Evolutionary conservation across 2,797 vertebrate species (phyloP), one percentile per base, ranked within the genome.

Genomic region (Pelodytes ibericus): DNA sequence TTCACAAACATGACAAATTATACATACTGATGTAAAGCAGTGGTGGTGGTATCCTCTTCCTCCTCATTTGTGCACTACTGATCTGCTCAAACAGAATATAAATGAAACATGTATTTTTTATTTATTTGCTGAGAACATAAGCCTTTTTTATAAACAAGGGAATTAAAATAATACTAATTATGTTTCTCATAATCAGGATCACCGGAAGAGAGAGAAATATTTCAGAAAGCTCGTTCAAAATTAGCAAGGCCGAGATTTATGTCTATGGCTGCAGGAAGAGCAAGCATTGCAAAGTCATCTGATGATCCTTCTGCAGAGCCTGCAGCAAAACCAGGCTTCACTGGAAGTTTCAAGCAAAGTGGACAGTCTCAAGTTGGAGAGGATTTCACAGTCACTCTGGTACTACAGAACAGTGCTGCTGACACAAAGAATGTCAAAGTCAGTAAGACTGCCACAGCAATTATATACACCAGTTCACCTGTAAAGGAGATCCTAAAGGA

Each of bases 321-420:
- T 20, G 57, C 20, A 1, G n/a, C 22, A 20, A 65, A 71, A 41
- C 75, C 75, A 16, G 51, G 59, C 24, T 65, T 59, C 30, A 49
- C 61, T 11, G 60, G 16, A 1, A 22, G 0, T 9, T 71, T 71
- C n/a, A 72, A 64, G 9, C 11, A 9, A 24, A 33, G 7, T 4
- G 18, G 4, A 4, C 26, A 71, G 29, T 29, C 51, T 26, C 75
- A 77, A 16, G 51, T 77, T 47, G 75, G 75, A 2, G 47, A 77
- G 4, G 68, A 71, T 29, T 10, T 77, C 15, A 11, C 0, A 11
- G 5, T 77, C 61, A 6, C 4, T n/a, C 53, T 77, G 15, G 16
- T 2, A 13, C 11, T 77, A 10, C 65, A 77, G 66, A 77, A 71
- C 26, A 47, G 33, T 5, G 18, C 41, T 2, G 1, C 20, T 36